Evolutionary conservation across 2,113 vertebrate genomes (phyloP).

Genomic region (Cyprinodon brontotheroides): DNA sequence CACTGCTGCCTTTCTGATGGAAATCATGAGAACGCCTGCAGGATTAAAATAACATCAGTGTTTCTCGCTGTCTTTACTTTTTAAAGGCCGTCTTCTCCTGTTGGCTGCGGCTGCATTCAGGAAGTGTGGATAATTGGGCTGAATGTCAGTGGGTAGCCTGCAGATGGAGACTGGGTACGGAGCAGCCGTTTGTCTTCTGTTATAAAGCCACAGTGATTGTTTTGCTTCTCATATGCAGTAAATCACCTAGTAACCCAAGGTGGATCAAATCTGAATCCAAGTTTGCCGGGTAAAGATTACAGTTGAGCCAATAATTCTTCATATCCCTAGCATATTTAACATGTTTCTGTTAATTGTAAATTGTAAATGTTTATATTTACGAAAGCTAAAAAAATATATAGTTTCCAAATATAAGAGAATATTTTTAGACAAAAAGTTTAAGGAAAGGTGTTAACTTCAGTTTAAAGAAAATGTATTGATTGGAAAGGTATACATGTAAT

Average conservation of each 20-base stretch:
- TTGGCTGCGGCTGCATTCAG: conserved; percentile 65
- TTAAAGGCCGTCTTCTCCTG: conserved; percentile 71
- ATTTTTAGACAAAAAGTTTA: no score
- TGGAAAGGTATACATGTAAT: no score
- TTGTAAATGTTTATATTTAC: neutral
- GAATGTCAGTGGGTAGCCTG: conserved; percentile 77
- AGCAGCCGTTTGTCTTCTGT: conserved; percentile 55
- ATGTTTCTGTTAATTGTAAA: no score
- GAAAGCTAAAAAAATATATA: no score
- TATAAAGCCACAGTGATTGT: conserved; percentile 54
- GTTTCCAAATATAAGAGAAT: no score
- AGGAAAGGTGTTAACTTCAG: no score
- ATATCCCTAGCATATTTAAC: neutral
- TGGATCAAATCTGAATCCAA: neutral
- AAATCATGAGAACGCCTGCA: conserved; percentile 48
- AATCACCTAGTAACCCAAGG: neutral
- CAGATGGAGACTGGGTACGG: conserved; percentile 58
- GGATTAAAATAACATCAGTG: conserved; percentile 59
- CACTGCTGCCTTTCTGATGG: conserved; percentile 31
- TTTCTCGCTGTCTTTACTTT: conserved; percentile 60
- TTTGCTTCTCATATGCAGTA: conserved; percentile 29
- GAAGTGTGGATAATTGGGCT: conserved; percentile 76
- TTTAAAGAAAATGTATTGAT: no score
- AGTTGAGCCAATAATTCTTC: neutral
- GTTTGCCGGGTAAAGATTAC: neutral